Evolutionary conservation across 37 sponge, comb jelly and placozoan genomes (phyloP).

Genomic region (Diacarnus erythraeanus): DNA sequence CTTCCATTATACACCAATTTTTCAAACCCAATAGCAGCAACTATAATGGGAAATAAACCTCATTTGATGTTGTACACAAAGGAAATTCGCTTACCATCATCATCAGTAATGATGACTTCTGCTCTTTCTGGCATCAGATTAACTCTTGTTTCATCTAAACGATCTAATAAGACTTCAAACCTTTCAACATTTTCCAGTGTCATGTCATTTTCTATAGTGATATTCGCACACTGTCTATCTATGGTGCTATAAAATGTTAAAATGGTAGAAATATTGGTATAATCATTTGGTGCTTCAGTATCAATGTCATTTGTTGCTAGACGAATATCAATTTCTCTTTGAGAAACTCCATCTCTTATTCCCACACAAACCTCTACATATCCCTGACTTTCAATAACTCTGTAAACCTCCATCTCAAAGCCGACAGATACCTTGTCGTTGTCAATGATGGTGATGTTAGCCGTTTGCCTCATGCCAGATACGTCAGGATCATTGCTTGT

Average conservation of each 20-base stretch:
- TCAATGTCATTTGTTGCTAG: not conserved
- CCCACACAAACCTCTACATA: not conserved
- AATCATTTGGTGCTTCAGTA: not conserved
- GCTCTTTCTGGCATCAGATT: not conserved
- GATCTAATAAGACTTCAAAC: not conserved
- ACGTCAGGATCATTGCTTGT: not conserved
- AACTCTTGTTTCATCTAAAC: not conserved
- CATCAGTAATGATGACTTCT: not conserved
- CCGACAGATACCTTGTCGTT: slow-evolving; percentile 8
- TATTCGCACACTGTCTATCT: not conserved
- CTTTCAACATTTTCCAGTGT: not conserved
- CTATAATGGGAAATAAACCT: not conserved
- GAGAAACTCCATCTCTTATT: not conserved
- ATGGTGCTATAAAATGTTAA: not conserved
- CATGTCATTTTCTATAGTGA: not conserved
- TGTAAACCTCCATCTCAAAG: not conserved
- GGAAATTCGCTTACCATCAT: not conserved
- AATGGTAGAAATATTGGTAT: not conserved
- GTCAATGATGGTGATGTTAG: not conserved
- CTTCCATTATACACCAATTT: not conserved
- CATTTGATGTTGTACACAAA: too few species aligned
- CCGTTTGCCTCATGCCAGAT: not conserved
- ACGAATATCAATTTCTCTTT: not conserved
- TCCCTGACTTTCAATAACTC: not conserved
- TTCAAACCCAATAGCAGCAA: not conserved